Evolutionary conservation across 2,888 invertebrate species (phyloP), one percentile per base, ranked within the genome.

Genomic region (Caenorhabditis sinica): DNA sequence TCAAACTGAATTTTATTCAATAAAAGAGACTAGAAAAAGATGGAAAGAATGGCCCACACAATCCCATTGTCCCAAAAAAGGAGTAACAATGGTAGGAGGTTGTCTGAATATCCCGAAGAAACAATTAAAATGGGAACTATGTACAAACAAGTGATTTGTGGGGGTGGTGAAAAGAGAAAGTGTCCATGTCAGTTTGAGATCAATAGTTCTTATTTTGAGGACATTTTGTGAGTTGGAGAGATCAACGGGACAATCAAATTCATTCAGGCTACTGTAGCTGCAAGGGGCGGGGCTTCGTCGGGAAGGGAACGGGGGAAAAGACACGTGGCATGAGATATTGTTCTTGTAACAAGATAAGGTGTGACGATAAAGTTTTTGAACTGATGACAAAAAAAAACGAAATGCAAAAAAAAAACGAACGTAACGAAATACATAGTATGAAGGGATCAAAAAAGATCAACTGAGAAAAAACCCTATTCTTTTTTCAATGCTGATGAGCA

Each of bases 1-100:
- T 80, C 80, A 58, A 80, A 80, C 65, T 72, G 80, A 80, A 80
- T 80, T 80, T 80, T 60, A 80, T 80, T 80, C 80, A 80, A 80
- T 65, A 80, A 80, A 79, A 71, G 63, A 72, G 30, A 72, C 80
- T 80, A 80, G 49, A 72, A 73, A 72, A 76, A 43, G 28, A 40
- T 9, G 6, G 15, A 23, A 25, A 45, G 65, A 25, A 51, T 23
- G n/a, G 80, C 80, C 80, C 80, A 80, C 80, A 72, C 72, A 79
- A 65, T 72, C 56, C 49, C 63, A 79, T 56, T 53, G 53, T 69
- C 49, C 45, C 15, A 43, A 53, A 13, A 49, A n/a, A 4, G 23
- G 30, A 13, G 63, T 17, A 69, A 69, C 28, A 66, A 61, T 68
- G 66, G 25, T 60, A 13, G 69, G 40, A 60, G 68, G 77, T 63